Conservation (phyloP, 2,113 vertebrate species). For the Bubo bubo region DNA sequence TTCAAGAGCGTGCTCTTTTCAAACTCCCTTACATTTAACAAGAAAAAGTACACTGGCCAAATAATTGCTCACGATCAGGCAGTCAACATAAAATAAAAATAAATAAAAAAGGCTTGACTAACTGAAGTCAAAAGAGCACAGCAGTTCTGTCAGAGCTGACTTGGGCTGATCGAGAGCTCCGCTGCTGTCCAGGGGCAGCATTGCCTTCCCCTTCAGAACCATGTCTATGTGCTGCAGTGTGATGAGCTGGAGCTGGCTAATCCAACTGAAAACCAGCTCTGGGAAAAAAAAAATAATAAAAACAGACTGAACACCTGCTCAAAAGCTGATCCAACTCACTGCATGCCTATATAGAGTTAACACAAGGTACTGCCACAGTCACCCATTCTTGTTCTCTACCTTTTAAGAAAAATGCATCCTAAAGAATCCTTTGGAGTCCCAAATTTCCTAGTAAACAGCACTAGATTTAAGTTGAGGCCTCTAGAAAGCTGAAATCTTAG, state of each 20-base stretch:
- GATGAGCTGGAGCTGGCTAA: not conserved
- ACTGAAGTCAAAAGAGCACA: not conserved
- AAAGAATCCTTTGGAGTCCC: not conserved
- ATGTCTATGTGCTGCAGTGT: not conserved
- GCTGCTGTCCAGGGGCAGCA: not conserved
- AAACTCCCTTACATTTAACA: not conserved
- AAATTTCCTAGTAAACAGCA: not conserved
- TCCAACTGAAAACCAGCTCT: not conserved
- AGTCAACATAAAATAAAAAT: not conserved
- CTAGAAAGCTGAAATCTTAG: not conserved
- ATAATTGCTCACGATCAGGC: not conserved
- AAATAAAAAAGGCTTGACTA: not conserved
- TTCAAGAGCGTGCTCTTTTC: not conserved
- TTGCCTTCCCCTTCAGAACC: not conserved
- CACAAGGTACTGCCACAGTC: not conserved
- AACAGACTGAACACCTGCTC: not conserved
- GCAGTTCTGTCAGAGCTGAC: not conserved
- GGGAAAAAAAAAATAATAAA: not conserved
- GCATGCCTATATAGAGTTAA: not conserved
- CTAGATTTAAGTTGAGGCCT: not conserved
- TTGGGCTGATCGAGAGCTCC: not conserved
- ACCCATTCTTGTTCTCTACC: not conserved
- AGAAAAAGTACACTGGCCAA: not conserved
- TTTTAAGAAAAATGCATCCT: not conserved
- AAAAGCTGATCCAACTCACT: not conserved